Evolutionary conservation across 2,888 invertebrate genomes (phyloP).

Genomic region (Conomelus anceps): DNA sequence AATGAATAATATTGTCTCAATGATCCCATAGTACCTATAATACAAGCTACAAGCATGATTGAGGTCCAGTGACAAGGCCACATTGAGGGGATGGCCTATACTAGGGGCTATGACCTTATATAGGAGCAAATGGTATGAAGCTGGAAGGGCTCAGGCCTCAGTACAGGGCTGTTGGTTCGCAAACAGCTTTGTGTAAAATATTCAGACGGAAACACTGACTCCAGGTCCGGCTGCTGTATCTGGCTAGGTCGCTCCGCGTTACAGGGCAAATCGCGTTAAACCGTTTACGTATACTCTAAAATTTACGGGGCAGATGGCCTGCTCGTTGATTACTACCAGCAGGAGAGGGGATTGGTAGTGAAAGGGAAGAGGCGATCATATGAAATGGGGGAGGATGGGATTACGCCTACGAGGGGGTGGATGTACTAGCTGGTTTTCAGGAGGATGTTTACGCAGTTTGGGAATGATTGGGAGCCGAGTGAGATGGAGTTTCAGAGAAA

Average conservation of each 20-base stretch:
- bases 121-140: too few relatives aligned
- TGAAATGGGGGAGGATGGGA: too few relatives aligned
- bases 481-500: background rate
- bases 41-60: too few relatives aligned
- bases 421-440: background rate
- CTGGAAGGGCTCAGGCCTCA: background rate
- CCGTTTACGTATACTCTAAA: background rate
- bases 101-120: background rate
- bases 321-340: background rate
- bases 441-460: background rate
- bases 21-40: too few relatives aligned
- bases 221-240: background rate
- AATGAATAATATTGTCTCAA: too few relatives aligned
- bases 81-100: background rate
- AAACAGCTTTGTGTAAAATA: background rate
- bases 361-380: too few relatives aligned
- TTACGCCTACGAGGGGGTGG: background rate
- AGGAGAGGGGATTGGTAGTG: too few relatives aligned
- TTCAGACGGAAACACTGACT: background rate
- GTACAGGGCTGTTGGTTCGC: background rate
- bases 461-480: background rate
- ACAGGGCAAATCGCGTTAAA: background rate
- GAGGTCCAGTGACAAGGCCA: too few relatives aligned
- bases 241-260: too few relatives aligned
- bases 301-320: background rate